A percentile compares a stretch with the other conserved stretches of the same genome.
Conservation (phyloP, 1,140 invertebrate genomes). For the Sycophaga agraensis region DNA sequence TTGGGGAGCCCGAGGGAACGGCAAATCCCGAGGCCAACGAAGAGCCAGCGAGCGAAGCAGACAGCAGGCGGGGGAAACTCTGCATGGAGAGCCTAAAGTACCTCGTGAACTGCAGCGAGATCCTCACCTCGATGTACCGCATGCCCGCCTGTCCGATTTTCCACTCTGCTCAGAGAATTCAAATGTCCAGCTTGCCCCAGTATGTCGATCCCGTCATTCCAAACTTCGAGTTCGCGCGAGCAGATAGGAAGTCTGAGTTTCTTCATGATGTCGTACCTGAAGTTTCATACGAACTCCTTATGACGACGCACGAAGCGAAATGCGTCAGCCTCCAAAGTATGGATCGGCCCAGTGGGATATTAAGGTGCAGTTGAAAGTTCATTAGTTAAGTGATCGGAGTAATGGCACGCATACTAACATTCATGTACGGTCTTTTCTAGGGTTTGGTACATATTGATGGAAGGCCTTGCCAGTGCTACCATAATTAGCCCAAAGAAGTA, state of each 20-base stretch:
- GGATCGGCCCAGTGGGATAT: constrained; percentile 80
- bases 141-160: constrained; percentile 94
- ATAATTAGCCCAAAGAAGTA: constrained; percentile 80
- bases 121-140: constrained; percentile 87
- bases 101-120: constrained; percentile 80
- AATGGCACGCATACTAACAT: background rate
- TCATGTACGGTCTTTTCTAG: no score
- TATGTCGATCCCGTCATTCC: constrained; percentile 84
- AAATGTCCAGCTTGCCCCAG: constrained; percentile 74
- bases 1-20: constrained; percentile 38
- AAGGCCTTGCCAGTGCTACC: constrained; percentile 81
- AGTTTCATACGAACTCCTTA: constrained; percentile 65
- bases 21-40: background rate
- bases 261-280: constrained; percentile 53
- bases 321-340: constrained; percentile 66
- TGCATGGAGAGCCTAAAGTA: constrained; percentile 85
- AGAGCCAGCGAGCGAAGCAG: constrained; percentile 44
- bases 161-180: constrained; percentile 84
- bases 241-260: constrained; percentile 60
- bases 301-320: constrained; percentile 58
- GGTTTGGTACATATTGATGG: constrained; percentile 89
- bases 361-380: constrained; percentile 58
- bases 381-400: no score
- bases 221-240: constrained; percentile 69
- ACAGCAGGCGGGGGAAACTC: constrained; percentile 53